Percentiles rank a stretch among this genome's conserved stretches.
phyloP scores from a whole-genome alignment of 37 sponge, comb jelly and placozoan genomes.

The Tethya wilhelma region DNA sequence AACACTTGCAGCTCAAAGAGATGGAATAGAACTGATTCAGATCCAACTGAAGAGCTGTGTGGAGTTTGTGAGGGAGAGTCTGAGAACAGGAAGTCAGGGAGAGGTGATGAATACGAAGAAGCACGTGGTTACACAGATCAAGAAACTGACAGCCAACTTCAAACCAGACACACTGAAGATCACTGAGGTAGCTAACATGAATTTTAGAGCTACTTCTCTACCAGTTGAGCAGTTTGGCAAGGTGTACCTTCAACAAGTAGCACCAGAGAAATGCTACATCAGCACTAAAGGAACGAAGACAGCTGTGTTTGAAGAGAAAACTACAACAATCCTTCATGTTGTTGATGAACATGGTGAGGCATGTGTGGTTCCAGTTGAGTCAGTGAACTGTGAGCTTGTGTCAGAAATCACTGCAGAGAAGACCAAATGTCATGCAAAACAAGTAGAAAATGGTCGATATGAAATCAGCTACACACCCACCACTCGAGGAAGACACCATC shows the following conservation, averaged over 20 bases:
- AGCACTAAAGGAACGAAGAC: conserved; percentile 1
- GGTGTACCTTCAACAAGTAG: not conserved
- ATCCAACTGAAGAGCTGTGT: conserved; percentile 28
- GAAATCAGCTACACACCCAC: conserved; percentile 25
- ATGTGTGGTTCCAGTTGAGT: not conserved
- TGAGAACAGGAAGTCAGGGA: conserved; percentile 32
- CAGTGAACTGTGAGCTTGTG: conserved; percentile 20
- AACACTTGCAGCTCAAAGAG: conserved; percentile 27
- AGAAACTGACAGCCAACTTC: conserved; percentile 13
- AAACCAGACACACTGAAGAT: conserved; percentile 1
- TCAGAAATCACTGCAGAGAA: not conserved
- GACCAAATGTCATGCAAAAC: not conserved
- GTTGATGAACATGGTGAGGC: not conserved
- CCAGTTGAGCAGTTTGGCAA: conserved; percentile 18
- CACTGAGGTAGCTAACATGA: conserved; percentile 5
- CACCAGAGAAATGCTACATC: not conserved
- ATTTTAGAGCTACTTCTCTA: not conserved
- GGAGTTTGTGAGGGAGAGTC: conserved; percentile 15
- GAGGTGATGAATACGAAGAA: conserved; percentile 37
- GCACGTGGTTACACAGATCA: conserved; percentile 6
- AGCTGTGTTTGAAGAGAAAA: conserved; percentile 21
- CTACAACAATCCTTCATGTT: not conserved
- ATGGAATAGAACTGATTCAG: conserved; percentile 12
- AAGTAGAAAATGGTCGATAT: not conserved
- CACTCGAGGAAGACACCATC: conserved; percentile 1